Evolutionary conservation across 2,113 vertebrate species (phyloP), one percentile per base, ranked within the genome.

Genomic region (Scatophagus argus): DNA sequence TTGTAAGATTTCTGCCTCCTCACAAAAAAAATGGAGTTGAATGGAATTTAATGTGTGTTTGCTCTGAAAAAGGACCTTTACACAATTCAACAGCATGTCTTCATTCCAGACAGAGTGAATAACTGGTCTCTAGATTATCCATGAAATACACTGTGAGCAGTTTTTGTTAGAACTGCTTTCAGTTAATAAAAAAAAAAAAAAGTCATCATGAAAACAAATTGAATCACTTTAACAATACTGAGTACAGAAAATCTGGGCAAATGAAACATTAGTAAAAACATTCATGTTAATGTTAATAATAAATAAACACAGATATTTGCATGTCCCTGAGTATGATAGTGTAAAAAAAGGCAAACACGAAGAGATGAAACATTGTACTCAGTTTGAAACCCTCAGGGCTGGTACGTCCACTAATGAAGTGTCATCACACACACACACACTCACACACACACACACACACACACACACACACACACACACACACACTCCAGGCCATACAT

Each of bases 401-500:
- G 62, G 32, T 66, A 44, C 9, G 9, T 79, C 39, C 62, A 70
- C 54, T 71, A 80, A 77, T 82, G 59, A 66, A 66, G 47, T 68
- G 60, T 79, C 54, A 62, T 19, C 43, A 67, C 69, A 7, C 52
- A 54, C 36, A 41, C 64, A 55, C 34, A 6, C 60, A 44, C 64
- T 4, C 43, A 34, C 41, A 52, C 71, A 54, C 43, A 25, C 32
- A 44, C 66, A 67, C 32, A 21, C 67, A 69, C 25, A 38, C 54
- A 56, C 61, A 46, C 56, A 77, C 72, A 64, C 71, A 78, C 68
- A 77, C 61, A 66, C 47, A 68, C 68, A 41, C 38, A 77, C 55
- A 63, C 54, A 81, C 0, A 69, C 88, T 76, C 49, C 65, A 74
- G 79, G 89, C 88, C 67, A 70, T 88, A 85, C 68, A 88, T 85